A percentile compares a stretch with the other conserved stretches of the same genome.
Conservation (phyloP, 1,140 invertebrate genomes). For the Nasonia giraulti region DNA sequence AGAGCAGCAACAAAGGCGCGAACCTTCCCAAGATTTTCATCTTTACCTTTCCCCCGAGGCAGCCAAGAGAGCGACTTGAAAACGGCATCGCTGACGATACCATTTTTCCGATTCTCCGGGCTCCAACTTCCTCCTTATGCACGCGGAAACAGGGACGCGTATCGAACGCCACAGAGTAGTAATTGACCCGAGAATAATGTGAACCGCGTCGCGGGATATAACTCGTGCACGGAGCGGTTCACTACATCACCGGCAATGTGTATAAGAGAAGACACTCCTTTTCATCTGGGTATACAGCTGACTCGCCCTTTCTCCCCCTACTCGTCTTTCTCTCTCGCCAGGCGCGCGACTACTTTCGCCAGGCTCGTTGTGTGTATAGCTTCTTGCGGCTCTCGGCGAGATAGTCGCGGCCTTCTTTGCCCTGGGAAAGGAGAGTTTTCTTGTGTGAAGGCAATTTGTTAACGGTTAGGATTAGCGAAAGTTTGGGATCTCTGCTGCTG, state of each 20-base stretch:
- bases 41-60: background rate
- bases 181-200: constrained; percentile 32
- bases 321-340: constrained; percentile 3
- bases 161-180: background rate
- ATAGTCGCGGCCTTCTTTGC: background rate
- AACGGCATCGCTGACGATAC: constrained; percentile 21
- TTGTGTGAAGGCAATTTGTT: constrained; percentile 17
- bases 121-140: background rate
- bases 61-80: background rate
- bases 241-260: background rate
- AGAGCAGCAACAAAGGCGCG: constrained; percentile 1
- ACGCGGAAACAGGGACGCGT: background rate
- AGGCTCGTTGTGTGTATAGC: background rate
- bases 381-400: background rate
- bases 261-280: constrained; percentile 41
- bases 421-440: constrained; percentile 16
- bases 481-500: background rate
- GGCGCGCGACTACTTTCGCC: background rate
- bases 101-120: constrained; percentile 5
- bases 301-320: constrained; percentile 8
- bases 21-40: constrained; percentile 21
- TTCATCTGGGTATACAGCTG: constrained; percentile 2
- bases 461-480: constrained; percentile 24
- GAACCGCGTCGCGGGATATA: background rate
- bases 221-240: background rate